phyloP scores from a whole-genome alignment of 1,140 invertebrate species.

The Euwallacea similis region DNA sequence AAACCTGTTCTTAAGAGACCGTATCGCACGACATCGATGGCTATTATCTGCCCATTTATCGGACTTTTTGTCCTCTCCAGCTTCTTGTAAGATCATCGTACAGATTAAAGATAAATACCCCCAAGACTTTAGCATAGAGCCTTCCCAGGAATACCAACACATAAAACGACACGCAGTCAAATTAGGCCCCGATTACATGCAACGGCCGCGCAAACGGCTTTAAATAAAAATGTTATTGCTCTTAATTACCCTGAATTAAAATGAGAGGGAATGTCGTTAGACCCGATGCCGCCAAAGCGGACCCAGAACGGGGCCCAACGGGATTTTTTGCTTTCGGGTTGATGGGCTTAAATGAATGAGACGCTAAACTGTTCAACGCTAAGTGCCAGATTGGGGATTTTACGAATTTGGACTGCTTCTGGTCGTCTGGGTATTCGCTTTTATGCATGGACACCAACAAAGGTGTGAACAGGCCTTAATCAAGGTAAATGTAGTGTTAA shows the following conservation, averaged over 20 bases:
- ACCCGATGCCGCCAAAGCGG: not conserved
- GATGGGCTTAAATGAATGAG: not conserved
- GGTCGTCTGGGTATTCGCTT: no score
- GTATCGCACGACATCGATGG: conserved; percentile 16
- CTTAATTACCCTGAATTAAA: conserved; percentile 38
- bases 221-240: conserved; percentile 40
- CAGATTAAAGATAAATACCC: conserved; percentile 16
- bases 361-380: no score
- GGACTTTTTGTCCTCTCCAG: conserved; percentile 4
- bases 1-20: conserved; percentile 16
- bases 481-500: no score
- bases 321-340: conserved; percentile 1
- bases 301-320: not conserved
- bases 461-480: no score
- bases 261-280: conserved; percentile 19
- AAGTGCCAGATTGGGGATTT: no score
- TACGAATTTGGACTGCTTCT: no score
- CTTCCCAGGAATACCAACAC: conserved; percentile 9
- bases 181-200: conserved; percentile 11
- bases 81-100: conserved; percentile 17
- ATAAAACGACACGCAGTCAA: conserved; percentile 27
- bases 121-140: not conserved
- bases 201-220: conserved; percentile 16
- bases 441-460: no score
- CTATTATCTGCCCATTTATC: conserved; percentile 19